Percentiles rank a stretch among this genome's conserved stretches.
phyloP scores from a whole-genome alignment of 2,888 invertebrate species.

The Scaptomyza cyrtandrae region DNA sequence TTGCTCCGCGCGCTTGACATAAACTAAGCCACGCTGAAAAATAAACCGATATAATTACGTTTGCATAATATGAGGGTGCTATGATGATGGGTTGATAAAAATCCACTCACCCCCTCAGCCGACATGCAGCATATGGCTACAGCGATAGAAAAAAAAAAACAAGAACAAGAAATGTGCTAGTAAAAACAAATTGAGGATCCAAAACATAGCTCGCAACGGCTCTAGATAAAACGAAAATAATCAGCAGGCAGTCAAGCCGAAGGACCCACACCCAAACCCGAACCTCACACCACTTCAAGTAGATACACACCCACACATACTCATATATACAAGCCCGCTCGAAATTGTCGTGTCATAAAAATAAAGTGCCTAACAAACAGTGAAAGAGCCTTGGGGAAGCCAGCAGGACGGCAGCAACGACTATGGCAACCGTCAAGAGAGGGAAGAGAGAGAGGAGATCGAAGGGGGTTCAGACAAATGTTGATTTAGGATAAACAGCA shows the following conservation, averaged over 20 bases:
- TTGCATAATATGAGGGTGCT: slow-evolving; percentile 43
- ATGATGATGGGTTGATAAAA: slow-evolving; percentile 5
- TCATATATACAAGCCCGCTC: not conserved
- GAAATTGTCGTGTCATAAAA: slow-evolving; percentile 75
- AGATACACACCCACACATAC: slow-evolving; percentile 9
- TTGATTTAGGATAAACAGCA: slow-evolving; percentile 72
- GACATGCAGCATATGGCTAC: slow-evolving; percentile 43
- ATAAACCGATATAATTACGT: slow-evolving; percentile 76
- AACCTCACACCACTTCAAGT: not conserved
- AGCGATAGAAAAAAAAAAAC: not conserved
- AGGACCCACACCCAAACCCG: slow-evolving; percentile 47
- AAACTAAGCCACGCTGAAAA: slow-evolving; percentile 70
- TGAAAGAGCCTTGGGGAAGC: slow-evolving; percentile 43
- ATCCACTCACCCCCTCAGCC: not conserved
- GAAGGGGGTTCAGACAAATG: slow-evolving; percentile 47
- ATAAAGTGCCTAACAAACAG: slow-evolving; percentile 68
- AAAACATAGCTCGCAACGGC: slow-evolving; percentile 65
- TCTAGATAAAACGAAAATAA: slow-evolving; percentile 79
- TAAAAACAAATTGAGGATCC: slow-evolving; percentile 79
- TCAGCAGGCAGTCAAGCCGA: slow-evolving; percentile 74
- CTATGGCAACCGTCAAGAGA: slow-evolving; percentile 28
- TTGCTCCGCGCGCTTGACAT: slow-evolving; percentile 61
- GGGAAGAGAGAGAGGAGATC: not conserved
- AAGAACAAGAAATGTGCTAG: slow-evolving; percentile 48
- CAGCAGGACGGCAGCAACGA: slow-evolving; percentile 17